phyloP scores from a whole-genome alignment of 2,797 vertebrate species.

The Knipowitschia caucasica region DNA sequence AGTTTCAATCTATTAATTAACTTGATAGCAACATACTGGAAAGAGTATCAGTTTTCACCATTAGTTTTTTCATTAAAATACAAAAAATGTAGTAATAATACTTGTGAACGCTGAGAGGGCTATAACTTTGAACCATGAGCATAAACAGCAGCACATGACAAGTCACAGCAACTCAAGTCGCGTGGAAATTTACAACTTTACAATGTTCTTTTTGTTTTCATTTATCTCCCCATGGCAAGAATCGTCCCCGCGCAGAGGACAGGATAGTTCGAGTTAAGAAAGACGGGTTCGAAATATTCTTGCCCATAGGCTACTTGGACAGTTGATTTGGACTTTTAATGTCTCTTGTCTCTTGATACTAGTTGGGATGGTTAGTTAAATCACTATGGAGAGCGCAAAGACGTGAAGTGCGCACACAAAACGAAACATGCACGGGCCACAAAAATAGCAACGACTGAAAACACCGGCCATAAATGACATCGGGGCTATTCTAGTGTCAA shows the following conservation, averaged over 20 bases:
- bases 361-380: constrained; percentile 68
- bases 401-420: constrained; percentile 50
- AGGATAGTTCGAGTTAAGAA: constrained; percentile 21
- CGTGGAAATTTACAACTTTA: constrained; percentile 6
- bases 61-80: too few relatives aligned
- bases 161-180: background rate
- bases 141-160: background rate
- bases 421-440: constrained; percentile 45
- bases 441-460: constrained; percentile 51
- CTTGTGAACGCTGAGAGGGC: background rate
- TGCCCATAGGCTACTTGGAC: constrained; percentile 29
- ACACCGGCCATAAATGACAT: constrained; percentile 45
- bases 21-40: too few relatives aligned
- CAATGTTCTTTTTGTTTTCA: constrained; percentile 36
- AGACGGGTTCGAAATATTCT: constrained; percentile 30
- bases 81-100: background rate
- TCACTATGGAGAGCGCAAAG: constrained; percentile 76
- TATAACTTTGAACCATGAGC: background rate
- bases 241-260: constrained; percentile 42
- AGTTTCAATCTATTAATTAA: too few relatives aligned
- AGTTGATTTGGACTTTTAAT: constrained; percentile 1
- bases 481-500: constrained; percentile 47
- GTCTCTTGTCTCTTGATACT: constrained; percentile 54
- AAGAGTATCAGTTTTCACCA: too few relatives aligned
- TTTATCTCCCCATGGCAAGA: constrained; percentile 34